Evolutionary conservation across 2,113 vertebrate species (phyloP), one percentile per base, ranked within the genome.

Genomic region (Myotis lucifugus): DNA sequence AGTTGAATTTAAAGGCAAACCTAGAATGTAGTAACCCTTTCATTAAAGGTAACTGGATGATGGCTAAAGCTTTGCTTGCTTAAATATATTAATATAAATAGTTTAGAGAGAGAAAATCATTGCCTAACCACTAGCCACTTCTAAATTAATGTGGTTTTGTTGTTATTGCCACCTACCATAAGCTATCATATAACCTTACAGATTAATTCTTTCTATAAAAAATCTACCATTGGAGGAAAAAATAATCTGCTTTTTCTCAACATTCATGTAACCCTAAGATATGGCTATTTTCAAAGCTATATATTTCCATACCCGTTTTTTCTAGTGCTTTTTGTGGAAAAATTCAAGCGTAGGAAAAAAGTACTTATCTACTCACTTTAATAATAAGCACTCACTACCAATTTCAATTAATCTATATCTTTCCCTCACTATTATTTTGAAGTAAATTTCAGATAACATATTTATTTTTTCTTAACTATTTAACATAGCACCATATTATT

Each of bases 381-480:
- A 0, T 73, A 54, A 10, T 46, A 9, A 6, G 4, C 5, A 10
- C 29, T 50, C n/a, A 77, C 32, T 56, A 25, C 69, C 23, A 76
- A 3, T 56, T 73, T 67, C 29, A 61, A 1, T 77, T 46, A 12
- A 25, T 70, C 50, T 78, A 0, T 73, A 67, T 8, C 32, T 93
- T 48, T 9, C 27, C 14, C 4, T 27, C n/a, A n/a, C 46, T 79
- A 5, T 85, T 85, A 76, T 82, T 92, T 67, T 94, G 27, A 92
- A 77, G 34, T 48, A 93, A 61, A 88, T 90, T 48, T 29, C 27
- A 70, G 9, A 21, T 82, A 54, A 32, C 21, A 29, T 67, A 42
- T 91, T 42, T 78, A 59, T 90, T 76, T 72, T 93, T 93, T 73
- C 67, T 93, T 83, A 91, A 23, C n/a, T 91, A 23, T 40, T 85